Percentiles rank a stretch among this genome's conserved stretches.
Evolutionary conservation across 2,113 vertebrate genomes (phyloP).

Genomic region (Callospermophilus lateralis): DNA sequence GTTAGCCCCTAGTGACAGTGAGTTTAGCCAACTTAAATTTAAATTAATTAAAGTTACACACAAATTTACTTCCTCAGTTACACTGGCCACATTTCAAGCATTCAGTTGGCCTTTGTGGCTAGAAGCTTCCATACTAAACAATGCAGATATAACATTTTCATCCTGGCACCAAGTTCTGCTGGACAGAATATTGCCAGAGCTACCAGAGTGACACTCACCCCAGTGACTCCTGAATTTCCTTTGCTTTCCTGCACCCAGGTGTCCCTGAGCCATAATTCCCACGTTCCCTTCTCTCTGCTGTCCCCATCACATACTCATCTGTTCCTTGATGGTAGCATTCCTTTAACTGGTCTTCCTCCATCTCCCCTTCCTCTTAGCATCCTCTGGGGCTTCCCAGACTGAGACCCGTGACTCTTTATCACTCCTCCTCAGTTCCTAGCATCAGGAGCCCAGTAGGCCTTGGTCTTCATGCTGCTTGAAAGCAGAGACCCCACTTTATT

Average conservation of each 20-base stretch:
- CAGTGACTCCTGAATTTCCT: background rate
- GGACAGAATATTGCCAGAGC: background rate
- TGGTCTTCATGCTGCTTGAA: background rate
- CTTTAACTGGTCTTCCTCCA: fast-evolving
- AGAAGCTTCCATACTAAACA: background rate
- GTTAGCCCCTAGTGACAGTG: background rate
- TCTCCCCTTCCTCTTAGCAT: background rate
- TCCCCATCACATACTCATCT: background rate
- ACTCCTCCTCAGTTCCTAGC: background rate
- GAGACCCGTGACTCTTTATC: background rate
- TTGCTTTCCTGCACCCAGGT: background rate
- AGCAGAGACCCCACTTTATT: background rate
- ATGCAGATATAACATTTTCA: background rate
- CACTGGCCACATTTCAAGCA: background rate
- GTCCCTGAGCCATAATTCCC: background rate
- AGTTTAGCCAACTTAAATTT: background rate
- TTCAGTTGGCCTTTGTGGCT: background rate
- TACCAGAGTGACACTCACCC: background rate
- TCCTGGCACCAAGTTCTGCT: background rate
- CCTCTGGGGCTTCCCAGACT: background rate
- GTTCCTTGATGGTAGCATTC: background rate
- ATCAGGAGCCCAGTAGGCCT: background rate
- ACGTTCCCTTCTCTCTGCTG: background rate
- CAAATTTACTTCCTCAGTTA: background rate
- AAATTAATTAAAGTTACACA: background rate